Conservation (phyloP, 2,888 invertebrate genomes). For the Parnassius mnemosyne region DNA sequence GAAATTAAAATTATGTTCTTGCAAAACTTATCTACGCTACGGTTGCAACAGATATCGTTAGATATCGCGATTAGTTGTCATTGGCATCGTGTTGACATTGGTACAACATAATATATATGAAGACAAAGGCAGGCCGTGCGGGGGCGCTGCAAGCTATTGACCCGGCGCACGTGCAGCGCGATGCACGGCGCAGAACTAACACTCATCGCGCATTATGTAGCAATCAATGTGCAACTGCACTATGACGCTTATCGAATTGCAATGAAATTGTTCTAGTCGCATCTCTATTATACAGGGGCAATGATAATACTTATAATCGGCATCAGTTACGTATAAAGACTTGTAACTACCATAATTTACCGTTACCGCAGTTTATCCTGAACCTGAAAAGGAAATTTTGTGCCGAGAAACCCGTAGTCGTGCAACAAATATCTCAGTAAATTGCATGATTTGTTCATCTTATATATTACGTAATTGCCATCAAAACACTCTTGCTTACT, state of each 20-base stretch:
- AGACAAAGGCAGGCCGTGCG: slow-evolving; percentile 41
- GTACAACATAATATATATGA: slow-evolving; percentile 30
- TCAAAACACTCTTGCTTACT: slow-evolving; percentile 20
- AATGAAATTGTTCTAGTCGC: slow-evolving; percentile 15
- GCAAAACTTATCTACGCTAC: slow-evolving; percentile 11
- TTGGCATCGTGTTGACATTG: slow-evolving; percentile 36
- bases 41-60: slow-evolving; percentile 23
- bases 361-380: slow-evolving; percentile 6
- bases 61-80: slow-evolving; percentile 30
- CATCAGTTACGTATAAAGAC: too few species aligned
- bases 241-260: slow-evolving; percentile 11
- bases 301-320: background rate
- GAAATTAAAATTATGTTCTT: slow-evolving; percentile 8
- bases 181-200: slow-evolving; percentile 48
- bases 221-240: slow-evolving; percentile 10
- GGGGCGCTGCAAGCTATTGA: slow-evolving; percentile 27
- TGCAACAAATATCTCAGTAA: slow-evolving; percentile 9
- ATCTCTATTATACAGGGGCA: background rate
- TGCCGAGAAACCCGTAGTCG: slow-evolving; percentile 3
- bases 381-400: slow-evolving; percentile 7
- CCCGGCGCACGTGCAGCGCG: slow-evolving; percentile 35
- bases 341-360: too few species aligned
- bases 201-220: slow-evolving; percentile 1
- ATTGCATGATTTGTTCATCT: slow-evolving; percentile 24
- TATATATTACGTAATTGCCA: slow-evolving; percentile 22